Conservation (phyloP, 2,113 vertebrate genomes). For the Raphicerus campestris region DNA sequence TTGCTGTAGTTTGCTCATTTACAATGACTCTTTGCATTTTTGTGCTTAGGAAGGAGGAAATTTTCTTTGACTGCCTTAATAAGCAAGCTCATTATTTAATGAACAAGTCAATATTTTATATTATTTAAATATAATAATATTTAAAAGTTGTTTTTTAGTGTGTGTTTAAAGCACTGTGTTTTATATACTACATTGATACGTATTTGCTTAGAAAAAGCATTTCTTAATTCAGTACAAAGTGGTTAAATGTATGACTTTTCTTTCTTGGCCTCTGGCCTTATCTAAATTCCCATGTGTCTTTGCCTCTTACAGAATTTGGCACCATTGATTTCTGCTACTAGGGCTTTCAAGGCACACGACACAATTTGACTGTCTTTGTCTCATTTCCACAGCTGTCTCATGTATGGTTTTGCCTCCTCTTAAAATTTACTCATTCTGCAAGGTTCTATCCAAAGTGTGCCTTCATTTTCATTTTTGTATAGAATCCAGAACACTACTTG, state of each 20-base stretch:
- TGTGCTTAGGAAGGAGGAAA: conserved; percentile 44
- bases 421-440: background rate
- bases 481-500: background rate
- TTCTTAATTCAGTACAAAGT: background rate
- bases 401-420: background rate
- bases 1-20: conserved; percentile 65
- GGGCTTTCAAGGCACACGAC: background rate
- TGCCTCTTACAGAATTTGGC: background rate
- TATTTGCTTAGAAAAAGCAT: background rate
- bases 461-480: background rate
- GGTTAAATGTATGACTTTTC: background rate
- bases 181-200: background rate
- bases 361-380: background rate
- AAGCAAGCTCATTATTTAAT: background rate
- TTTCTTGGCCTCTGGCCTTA: background rate
- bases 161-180: background rate
- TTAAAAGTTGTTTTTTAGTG: background rate
- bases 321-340: background rate
- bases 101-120: background rate
- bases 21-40: conserved; percentile 53
- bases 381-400: background rate
- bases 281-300: background rate
- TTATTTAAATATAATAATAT: background rate
- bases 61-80: conserved; percentile 60
- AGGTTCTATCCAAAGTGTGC: background rate